Percentiles rank a stretch among this genome's conserved stretches.
Evolutionary conservation across 1,140 invertebrate species (phyloP).

Genomic region (Panagrolaimus sp.): DNA sequence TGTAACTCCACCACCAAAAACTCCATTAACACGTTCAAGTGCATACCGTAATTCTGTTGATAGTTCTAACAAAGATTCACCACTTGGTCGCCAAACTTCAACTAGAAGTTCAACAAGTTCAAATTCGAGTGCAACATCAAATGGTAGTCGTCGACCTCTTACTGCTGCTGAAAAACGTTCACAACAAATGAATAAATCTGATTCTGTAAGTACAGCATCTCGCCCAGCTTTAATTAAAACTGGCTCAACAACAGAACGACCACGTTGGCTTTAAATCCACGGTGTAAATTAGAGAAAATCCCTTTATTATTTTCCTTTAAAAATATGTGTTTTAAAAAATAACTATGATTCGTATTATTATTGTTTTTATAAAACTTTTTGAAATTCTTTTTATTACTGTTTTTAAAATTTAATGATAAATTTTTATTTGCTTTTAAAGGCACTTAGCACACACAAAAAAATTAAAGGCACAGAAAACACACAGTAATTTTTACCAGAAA

Average conservation of each 20-base stretch:
- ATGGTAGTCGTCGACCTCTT: background rate
- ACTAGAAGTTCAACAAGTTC: background rate
- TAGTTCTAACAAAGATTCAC: background rate
- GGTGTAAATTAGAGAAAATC: too few relatives aligned
- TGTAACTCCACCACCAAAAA: background rate
- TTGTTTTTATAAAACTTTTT: too few relatives aligned
- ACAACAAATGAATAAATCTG: background rate
- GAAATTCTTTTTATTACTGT: too few relatives aligned
- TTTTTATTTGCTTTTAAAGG: too few relatives aligned
- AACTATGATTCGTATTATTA: too few relatives aligned
- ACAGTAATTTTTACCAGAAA: too few relatives aligned
- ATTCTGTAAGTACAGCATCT: conserved; percentile 19
- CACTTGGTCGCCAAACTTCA: background rate
- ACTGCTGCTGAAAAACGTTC: background rate
- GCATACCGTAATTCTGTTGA: background rate
- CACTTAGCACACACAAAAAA: too few relatives aligned
- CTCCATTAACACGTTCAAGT: background rate
- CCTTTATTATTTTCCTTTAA: too few relatives aligned
- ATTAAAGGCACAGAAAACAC: too few relatives aligned
- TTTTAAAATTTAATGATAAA: too few relatives aligned
- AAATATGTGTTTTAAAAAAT: too few relatives aligned
- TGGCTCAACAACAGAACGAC: conserved; percentile 21
- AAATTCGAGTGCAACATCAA: background rate
- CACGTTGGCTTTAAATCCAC: conserved; percentile 18
- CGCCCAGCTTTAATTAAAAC: conserved; percentile 22